These are phyloP conservation scores for Acanthornis magna DNA, from an alignment of 2,797 vertebrate genomes.

Conservation along the genomic window DNA sequence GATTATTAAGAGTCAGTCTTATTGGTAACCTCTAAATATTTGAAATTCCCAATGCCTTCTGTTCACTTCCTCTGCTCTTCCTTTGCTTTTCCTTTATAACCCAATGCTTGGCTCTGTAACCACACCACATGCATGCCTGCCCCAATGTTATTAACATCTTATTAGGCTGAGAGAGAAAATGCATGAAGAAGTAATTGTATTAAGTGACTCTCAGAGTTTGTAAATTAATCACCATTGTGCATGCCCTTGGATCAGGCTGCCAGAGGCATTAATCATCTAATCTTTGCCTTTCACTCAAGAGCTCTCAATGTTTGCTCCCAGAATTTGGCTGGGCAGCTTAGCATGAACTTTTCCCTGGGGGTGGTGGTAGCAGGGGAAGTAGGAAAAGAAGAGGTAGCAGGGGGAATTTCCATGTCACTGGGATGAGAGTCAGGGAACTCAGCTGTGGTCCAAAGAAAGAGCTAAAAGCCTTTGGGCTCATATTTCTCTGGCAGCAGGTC, in stretches of 20 bases:
- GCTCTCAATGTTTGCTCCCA: conserved; percentile 1
- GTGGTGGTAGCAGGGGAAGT: not conserved
- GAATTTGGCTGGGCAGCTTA: conserved; percentile 28
- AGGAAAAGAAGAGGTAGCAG: not conserved
- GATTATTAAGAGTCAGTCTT: not conserved
- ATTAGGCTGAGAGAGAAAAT: conserved; percentile 63
- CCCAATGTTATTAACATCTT: conserved; percentile 58
- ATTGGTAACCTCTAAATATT: not conserved
- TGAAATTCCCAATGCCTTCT: not conserved
- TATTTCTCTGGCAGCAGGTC: not conserved
- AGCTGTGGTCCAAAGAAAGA: not conserved
- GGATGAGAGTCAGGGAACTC: not conserved
- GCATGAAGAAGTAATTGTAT: conserved; percentile 69
- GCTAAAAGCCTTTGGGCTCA: not conserved
- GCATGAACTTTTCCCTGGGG: not conserved
- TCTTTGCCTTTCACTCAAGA: conserved; percentile 62
- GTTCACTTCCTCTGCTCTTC: not conserved
- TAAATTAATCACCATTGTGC: conserved; percentile 72
- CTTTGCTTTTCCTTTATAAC: not conserved
- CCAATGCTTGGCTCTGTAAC: not conserved
- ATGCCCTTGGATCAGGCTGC: conserved; percentile 60
- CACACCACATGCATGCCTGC: conserved; percentile 14
- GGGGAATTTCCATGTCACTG: not conserved
- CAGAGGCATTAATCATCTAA: conserved; percentile 68
- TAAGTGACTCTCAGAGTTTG: conserved; percentile 63